Evolutionary conservation across 2,797 vertebrate species (phyloP), one percentile per base, ranked within the genome.

Genomic region (Takifugu rubripes): DNA sequence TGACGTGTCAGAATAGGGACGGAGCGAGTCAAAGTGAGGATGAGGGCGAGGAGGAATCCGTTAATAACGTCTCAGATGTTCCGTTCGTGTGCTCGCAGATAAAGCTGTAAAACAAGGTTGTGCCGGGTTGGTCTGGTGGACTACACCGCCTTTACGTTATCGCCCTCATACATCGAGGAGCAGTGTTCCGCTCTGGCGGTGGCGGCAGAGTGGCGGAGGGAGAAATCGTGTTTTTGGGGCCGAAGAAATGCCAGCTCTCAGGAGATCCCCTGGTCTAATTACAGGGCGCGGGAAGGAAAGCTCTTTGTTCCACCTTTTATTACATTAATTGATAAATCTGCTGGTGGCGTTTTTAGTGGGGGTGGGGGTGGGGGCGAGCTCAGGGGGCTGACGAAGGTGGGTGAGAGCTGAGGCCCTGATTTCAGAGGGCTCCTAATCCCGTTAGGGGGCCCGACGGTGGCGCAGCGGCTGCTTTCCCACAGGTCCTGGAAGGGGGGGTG

Each of bases 261-360:
- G 72, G 89, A 90, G 90, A 86, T 82, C 79, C 68, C 73, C 75
- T 81, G 82, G 82, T 91, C 90, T 91, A 91, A 92, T 92, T 92
- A 92, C 76, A 83, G 83, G 85, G 84, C 63, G 68, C 74, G 80
- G 82, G 88, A 70, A 86, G 83, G 84, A 84, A 85, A 85, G 82
- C 83, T 87, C 89, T 92, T 91, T 92, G 90, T 92, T 91, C 88
- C 79, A 88, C 85, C 84, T 91, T 91, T 91, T 93, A 90, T 89
- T 88, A 89, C 81, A 90, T 90, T 90, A 92, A 92, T 92, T 92
- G 89, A 92, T 92, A 91, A 92, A 89, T 88, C 8, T 76, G 85
- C 79, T 80, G 74, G 76, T 84, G 81, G 61, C 52, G 54, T 76
- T 68, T 72, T 81, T 60, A 70, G 26, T 61, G 53, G 69, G 62